Conservation (phyloP, 2,797 vertebrate genomes). For the Diceros bicornis region DNA sequence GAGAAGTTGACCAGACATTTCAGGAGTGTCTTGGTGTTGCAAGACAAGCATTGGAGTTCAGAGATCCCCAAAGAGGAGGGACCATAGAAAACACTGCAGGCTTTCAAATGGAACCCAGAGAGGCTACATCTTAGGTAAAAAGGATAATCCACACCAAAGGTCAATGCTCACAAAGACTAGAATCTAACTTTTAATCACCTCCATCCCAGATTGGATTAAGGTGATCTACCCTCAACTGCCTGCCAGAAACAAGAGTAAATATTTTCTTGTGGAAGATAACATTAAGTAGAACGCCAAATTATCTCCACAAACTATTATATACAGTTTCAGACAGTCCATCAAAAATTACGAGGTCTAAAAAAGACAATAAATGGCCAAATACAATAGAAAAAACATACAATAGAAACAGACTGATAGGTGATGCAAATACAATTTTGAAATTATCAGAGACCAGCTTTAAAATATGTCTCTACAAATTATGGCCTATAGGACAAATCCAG, state of each 20-base stretch:
- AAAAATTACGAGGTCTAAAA: background rate
- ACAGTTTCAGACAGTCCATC: background rate
- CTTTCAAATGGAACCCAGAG: background rate
- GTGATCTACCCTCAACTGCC: background rate
- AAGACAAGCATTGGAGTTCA: background rate
- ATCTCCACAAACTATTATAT: background rate
- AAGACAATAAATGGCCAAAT: background rate
- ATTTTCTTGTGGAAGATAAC: background rate
- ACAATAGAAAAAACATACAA: background rate
- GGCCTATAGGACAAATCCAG: background rate
- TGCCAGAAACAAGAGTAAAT: background rate
- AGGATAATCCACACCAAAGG: background rate
- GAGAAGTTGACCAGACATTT: background rate
- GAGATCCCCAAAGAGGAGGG: background rate
- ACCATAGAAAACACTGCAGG: background rate
- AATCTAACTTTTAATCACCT: conserved; percentile 2
- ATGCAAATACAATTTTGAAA: background rate
- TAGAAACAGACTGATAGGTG: background rate
- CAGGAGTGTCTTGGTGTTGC: background rate
- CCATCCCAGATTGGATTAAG: background rate
- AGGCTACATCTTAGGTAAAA: background rate
- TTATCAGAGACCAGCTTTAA: background rate
- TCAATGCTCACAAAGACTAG: background rate
- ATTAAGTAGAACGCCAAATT: background rate
- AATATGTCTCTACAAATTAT: background rate